These are phyloP conservation scores for Eurypyga helias DNA, from an alignment of 2,113 vertebrate species.

Conservation along the genomic window DNA sequence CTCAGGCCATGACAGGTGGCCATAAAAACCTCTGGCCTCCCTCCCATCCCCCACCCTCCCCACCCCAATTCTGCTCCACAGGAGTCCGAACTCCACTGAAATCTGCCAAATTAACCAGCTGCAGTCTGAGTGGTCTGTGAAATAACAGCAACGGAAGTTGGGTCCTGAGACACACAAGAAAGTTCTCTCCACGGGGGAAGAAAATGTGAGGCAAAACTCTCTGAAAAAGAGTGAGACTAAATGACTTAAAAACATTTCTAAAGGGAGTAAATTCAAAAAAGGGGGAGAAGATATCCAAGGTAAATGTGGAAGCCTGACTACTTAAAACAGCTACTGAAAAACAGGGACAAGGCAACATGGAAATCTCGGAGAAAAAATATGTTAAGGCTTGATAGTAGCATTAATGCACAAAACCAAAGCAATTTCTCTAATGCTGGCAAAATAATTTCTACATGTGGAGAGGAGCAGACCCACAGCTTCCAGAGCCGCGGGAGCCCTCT, in stretches of 20 bases:
- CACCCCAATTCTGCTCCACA: not conserved
- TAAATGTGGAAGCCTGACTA: not conserved
- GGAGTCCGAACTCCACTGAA: not conserved
- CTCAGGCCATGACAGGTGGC: not conserved
- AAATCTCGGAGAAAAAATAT: not conserved
- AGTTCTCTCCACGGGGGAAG: not conserved
- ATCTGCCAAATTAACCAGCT: not conserved
- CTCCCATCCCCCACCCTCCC: no score
- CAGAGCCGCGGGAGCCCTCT: not conserved
- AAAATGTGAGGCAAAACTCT: not conserved
- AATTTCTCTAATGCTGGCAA: not conserved
- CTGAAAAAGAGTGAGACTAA: not conserved
- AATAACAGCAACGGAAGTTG: not conserved
- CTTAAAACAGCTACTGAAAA: not conserved
- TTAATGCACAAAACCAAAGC: not conserved
- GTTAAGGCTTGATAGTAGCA: not conserved
- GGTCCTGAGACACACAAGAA: not conserved
- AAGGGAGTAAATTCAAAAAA: slow-evolving; percentile 2
- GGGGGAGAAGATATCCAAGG: not conserved
- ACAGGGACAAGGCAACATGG: not conserved
- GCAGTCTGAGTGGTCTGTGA: not conserved
- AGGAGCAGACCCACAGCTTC: not conserved
- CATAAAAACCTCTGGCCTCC: not conserved
- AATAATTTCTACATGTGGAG: not conserved
- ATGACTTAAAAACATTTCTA: not conserved